Conservation (phyloP, 2,797 vertebrate species). For the Valencia hispanica region DNA sequence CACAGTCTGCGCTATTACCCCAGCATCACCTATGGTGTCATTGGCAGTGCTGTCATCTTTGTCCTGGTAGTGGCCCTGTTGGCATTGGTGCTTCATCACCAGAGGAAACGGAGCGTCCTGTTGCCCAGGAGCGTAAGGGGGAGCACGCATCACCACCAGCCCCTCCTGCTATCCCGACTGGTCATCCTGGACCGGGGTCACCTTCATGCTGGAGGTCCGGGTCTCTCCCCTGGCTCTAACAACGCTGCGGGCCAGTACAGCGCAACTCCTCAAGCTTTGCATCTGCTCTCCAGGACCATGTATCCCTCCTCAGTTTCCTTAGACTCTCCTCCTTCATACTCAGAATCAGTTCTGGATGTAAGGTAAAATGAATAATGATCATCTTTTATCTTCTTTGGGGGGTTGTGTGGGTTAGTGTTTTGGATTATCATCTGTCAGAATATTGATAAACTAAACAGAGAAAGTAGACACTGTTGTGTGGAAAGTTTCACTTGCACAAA, state of each 20-base stretch:
- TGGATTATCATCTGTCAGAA: background rate
- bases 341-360: constrained; percentile 92
- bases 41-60: constrained; percentile 95
- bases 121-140: constrained; percentile 83
- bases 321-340: constrained; percentile 94
- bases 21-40: constrained; percentile 95
- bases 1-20: constrained; percentile 94
- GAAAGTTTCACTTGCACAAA: background rate
- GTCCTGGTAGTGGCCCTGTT: constrained; percentile 94
- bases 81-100: constrained; percentile 93
- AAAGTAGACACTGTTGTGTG: background rate
- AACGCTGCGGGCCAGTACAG: constrained; percentile 82
- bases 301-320: constrained; percentile 82
- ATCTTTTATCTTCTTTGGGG: background rate
- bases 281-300: constrained; percentile 86
- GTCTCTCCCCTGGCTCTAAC: constrained; percentile 82
- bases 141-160: constrained; percentile 87
- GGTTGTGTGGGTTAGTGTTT: background rate
- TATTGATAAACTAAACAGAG: background rate
- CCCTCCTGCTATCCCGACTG: constrained; percentile 92
- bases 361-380: constrained; percentile 77
- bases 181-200: constrained; percentile 93
- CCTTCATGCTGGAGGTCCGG: constrained; percentile 81
- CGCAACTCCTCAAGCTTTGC: constrained; percentile 86
- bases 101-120: constrained; percentile 92